A percentile compares a stretch with the other conserved stretches of the same genome.
phyloP scores from a whole-genome alignment of 53 echinoderm and acorn worm genomes.

The Stichopus horrens region DNA sequence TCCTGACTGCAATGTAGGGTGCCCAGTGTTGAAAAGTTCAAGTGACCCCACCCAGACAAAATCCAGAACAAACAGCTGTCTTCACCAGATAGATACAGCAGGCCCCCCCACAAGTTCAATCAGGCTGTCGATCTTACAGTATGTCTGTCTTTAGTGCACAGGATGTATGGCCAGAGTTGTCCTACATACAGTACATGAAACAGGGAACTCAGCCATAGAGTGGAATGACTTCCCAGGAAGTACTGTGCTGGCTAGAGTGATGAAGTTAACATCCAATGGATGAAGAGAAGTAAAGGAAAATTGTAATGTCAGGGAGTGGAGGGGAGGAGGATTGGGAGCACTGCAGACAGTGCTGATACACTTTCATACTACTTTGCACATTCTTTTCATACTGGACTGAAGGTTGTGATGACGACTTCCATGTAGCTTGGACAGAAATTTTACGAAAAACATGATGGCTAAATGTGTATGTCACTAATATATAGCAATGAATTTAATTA shows the following conservation, averaged over 20 bases:
- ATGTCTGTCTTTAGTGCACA: too few species aligned
- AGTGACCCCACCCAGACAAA: conserved; percentile 18
- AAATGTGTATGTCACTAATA: too few species aligned
- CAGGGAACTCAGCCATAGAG: background rate
- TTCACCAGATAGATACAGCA: background rate
- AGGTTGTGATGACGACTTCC: too few species aligned
- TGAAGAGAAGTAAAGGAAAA: background rate
- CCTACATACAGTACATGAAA: background rate
- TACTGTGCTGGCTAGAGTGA: background rate
- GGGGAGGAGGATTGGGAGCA: too few species aligned
- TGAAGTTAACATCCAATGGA: background rate
- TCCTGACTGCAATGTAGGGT: background rate
- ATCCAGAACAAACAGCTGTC: background rate
- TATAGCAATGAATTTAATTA: too few species aligned
- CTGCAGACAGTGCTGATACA: too few species aligned
- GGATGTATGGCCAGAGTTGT: background rate
- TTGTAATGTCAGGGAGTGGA: background rate
- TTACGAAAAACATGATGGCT: too few species aligned
- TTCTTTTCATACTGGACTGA: too few species aligned
- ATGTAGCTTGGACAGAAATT: too few species aligned
- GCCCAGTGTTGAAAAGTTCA: conserved; percentile 29
- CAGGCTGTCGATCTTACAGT: background rate
- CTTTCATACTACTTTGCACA: too few species aligned
- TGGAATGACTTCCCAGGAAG: background rate
- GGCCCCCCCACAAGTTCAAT: background rate